Evolutionary conservation across 2,888 invertebrate species (phyloP).

Genomic region (Leptura quadrifasciata): DNA sequence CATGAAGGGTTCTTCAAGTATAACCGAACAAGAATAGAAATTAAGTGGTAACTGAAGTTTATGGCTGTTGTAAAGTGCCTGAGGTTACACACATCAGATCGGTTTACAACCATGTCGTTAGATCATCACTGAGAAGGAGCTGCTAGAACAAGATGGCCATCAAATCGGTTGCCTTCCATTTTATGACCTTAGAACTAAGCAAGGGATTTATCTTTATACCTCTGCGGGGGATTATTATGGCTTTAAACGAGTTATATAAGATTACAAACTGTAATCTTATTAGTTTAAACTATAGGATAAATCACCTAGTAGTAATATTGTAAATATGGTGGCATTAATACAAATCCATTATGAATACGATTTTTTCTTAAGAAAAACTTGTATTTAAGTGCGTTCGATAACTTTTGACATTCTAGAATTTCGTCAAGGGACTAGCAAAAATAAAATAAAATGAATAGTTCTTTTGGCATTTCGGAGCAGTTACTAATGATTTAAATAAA

Average conservation of each 20-base stretch:
- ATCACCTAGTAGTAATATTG: neutral
- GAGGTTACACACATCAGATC: conserved; percentile 49
- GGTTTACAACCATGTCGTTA: conserved; percentile 64
- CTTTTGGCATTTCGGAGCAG: too few species aligned
- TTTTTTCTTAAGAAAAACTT: too few species aligned
- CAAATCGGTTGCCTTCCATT: conserved; percentile 59
- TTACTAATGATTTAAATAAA: too few species aligned
- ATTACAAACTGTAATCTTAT: conserved; percentile 2
- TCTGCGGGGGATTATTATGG: conserved; percentile 17
- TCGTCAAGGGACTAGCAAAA: too few species aligned
- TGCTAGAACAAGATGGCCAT: conserved; percentile 64
- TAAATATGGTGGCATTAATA: neutral
- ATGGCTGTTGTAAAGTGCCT: conserved; percentile 50
- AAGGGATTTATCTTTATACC: conserved; percentile 43
- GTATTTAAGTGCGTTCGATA: too few species aligned
- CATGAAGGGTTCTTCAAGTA: conserved; percentile 34
- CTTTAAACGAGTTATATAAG: conserved; percentile 7
- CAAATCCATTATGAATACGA: too few species aligned
- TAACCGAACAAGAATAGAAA: conserved; percentile 37
- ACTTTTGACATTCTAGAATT: too few species aligned
- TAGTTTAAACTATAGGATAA: neutral
- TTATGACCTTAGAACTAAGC: conserved; percentile 52
- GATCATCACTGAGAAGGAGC: conserved; percentile 55
- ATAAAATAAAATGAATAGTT: too few species aligned
- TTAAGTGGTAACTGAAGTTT: conserved; percentile 43